These are phyloP conservation scores for Apocheima hispidaria DNA, from an alignment of 2,888 invertebrate species.

Conservation along the genomic window DNA sequence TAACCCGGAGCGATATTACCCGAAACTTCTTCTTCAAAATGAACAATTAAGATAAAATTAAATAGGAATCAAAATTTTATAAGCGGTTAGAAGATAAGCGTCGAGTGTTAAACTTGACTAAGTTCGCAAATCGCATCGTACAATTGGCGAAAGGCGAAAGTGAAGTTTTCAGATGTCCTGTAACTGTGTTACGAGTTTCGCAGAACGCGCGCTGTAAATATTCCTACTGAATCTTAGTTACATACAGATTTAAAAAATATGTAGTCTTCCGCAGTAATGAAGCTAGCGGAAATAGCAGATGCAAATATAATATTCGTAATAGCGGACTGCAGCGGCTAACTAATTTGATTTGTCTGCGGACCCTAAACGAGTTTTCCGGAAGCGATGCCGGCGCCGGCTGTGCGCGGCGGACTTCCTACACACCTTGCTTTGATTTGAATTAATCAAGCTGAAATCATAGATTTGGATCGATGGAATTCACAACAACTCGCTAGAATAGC, in stretches of 20 bases:
- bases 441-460: conserved; percentile 27
- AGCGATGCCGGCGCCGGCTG: conserved; percentile 44
- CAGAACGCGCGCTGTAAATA: conserved; percentile 25
- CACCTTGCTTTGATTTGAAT: conserved; percentile 44
- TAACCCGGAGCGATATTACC: conserved; percentile 68
- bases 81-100: conserved; percentile 81
- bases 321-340: conserved; percentile 69
- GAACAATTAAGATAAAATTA: conserved; percentile 82
- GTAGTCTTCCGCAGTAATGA: conserved; percentile 56
- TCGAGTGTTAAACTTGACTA: conserved; percentile 78
- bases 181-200: conserved; percentile 40
- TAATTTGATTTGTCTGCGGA: conserved; percentile 81
- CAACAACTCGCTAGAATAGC: background rate
- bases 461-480: background rate
- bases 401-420: conserved; percentile 17
- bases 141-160: conserved; percentile 46
- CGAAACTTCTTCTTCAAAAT: conserved; percentile 78
- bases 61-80: conserved; percentile 83
- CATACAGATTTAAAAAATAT: conserved; percentile 29
- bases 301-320: conserved; percentile 83
- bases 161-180: conserved; percentile 45
- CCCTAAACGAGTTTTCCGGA: conserved; percentile 73
- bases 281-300: conserved; percentile 64
- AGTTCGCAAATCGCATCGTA: conserved; percentile 64
- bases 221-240: conserved; percentile 9